Evolutionary conservation across 23 tunicate genomes (phyloP).

Genomic region (Ascidia mentula): DNA sequence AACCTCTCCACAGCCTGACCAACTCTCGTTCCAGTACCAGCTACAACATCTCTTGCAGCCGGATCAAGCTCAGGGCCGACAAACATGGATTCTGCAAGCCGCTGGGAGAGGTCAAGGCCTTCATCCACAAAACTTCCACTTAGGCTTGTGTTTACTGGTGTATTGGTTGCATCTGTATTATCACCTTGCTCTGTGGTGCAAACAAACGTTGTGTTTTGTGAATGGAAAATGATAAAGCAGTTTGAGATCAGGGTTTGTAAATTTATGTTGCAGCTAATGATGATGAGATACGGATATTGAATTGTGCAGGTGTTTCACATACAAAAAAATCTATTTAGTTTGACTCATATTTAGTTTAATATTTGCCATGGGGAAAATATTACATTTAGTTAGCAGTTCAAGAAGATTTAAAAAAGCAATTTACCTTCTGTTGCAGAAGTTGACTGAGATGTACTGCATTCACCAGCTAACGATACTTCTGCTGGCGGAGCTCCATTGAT

Average conservation of each 20-base stretch:
- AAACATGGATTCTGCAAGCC: conserved; percentile 85
- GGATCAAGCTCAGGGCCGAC: conserved; percentile 83
- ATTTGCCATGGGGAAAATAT: too few relatives aligned
- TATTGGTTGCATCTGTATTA: conserved; percentile 14
- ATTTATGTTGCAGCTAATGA: too few relatives aligned
- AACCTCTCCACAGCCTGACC: conserved; percentile 56
- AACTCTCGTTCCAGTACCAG: conserved; percentile 49
- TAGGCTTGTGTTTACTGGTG: conserved; percentile 38
- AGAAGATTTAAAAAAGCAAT: neutral
- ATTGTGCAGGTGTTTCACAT: too few relatives aligned
- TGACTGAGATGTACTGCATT: neutral
- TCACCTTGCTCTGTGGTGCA: neutral
- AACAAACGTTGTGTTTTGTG: too few relatives aligned
- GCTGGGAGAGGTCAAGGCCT: conserved; percentile 83
- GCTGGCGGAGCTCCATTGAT: conserved; percentile 1
- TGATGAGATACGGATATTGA: too few relatives aligned
- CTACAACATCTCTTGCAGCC: conserved; percentile 58
- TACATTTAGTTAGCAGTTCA: too few relatives aligned
- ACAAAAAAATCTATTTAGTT: too few relatives aligned
- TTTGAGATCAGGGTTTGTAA: too few relatives aligned
- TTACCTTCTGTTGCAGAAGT: neutral
- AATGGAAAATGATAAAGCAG: too few relatives aligned
- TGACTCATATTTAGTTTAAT: too few relatives aligned
- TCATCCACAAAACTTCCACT: conserved; percentile 83
- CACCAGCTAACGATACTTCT: neutral